These are phyloP conservation scores for Geranospiza caerulescens DNA, from an alignment of 2,797 vertebrate genomes.

Conservation along the genomic window DNA sequence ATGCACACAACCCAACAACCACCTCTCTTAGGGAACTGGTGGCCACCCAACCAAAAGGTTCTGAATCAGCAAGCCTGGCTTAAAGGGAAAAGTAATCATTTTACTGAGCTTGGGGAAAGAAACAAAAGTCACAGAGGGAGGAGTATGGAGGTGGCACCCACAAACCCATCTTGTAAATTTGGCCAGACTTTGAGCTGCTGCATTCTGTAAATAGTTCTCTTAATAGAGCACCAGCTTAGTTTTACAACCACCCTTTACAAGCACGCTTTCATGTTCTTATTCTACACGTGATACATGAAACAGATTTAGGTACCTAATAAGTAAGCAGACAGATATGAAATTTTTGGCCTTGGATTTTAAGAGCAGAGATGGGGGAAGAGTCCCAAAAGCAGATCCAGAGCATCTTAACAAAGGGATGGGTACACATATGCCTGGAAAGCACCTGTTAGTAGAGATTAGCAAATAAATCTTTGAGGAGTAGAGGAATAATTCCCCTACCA, in stretches of 20 bases:
- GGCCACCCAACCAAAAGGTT: neutral
- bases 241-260: neutral
- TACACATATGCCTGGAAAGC: neutral
- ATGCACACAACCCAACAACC: neutral
- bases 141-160: neutral
- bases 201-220: neutral
- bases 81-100: neutral
- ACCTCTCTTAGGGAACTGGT: neutral
- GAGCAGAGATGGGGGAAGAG: neutral
- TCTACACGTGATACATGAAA: neutral
- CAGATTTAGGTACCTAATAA: neutral
- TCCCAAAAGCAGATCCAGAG: neutral
- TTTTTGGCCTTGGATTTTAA: neutral
- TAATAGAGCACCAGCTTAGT: neutral
- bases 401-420: neutral
- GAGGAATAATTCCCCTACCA: neutral
- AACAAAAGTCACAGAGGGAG: neutral
- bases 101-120: neutral
- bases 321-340: neutral
- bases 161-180: neutral
- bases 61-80: neutral
- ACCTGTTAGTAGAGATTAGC: conserved; percentile 24
- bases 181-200: neutral
- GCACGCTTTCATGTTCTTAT: neutral
- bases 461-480: neutral